A percentile compares a stretch with the other conserved stretches of the same genome.
Evolutionary conservation across 2,797 vertebrate genomes (phyloP).

Genomic region (Poeciliopsis paucimaculata): DNA sequence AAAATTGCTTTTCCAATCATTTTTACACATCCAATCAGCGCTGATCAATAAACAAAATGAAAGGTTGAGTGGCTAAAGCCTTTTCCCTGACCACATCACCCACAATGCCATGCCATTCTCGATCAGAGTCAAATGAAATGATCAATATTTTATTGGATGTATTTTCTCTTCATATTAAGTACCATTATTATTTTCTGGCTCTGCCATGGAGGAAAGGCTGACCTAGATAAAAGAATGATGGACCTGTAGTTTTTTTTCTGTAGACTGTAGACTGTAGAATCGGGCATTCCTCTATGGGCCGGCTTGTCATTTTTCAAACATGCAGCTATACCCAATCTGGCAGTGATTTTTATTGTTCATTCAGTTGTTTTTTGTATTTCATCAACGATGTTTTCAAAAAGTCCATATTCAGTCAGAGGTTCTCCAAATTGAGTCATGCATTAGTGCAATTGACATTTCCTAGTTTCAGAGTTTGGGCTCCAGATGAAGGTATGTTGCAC

Average conservation of each 20-base stretch:
- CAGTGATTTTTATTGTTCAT: neutral
- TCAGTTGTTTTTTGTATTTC: neutral
- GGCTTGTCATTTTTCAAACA: too few relatives aligned
- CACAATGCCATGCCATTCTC: too few relatives aligned
- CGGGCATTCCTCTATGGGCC: neutral
- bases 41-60: too few relatives aligned
- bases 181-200: too few relatives aligned
- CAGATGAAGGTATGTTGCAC: neutral
- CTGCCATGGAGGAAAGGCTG: neutral
- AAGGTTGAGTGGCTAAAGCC: too few relatives aligned
- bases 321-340: neutral
- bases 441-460: neutral
- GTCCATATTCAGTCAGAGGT: neutral
- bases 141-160: too few relatives aligned
- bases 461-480: neutral
- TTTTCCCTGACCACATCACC: too few relatives aligned
- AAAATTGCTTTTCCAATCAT: too few relatives aligned
- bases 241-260: neutral
- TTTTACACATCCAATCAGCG: too few relatives aligned
- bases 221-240: neutral
- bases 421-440: neutral
- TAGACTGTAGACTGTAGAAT: too few relatives aligned
- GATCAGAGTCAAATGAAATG: too few relatives aligned
- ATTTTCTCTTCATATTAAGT: too few relatives aligned
- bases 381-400: neutral